A percentile compares a stretch with the other conserved stretches of the same genome.
Conservation (phyloP, 2,113 vertebrate species). For the Cyprinodon variegatus region DNA sequence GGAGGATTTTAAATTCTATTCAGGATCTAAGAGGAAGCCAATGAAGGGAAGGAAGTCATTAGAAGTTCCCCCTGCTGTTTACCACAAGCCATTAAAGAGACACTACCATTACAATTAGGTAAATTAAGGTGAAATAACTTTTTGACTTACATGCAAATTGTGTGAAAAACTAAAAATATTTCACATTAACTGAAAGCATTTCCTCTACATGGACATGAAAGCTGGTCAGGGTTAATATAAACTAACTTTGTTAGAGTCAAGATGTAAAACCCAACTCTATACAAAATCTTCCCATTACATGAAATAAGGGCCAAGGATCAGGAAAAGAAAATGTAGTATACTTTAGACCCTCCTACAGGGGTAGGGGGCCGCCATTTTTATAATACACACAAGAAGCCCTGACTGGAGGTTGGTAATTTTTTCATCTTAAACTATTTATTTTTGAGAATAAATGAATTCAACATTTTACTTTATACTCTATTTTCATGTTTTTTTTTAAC, state of each 20-base stretch:
- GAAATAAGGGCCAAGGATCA: background rate
- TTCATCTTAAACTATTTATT: no score
- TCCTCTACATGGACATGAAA: background rate
- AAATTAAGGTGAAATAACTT: background rate
- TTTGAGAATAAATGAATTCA: no score
- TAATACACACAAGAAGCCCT: no score
- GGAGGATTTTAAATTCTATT: no score
- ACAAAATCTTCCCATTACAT: no score
- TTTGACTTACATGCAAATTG: background rate
- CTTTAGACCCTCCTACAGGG: no score
- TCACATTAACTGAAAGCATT: background rate
- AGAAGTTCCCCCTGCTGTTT: background rate
- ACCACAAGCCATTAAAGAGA: background rate
- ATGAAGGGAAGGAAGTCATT: background rate
- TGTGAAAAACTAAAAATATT: background rate
- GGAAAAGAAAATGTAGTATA: background rate
- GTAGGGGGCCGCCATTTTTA: no score
- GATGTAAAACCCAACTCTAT: background rate
- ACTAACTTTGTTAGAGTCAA: background rate
- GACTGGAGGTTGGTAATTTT: no score
- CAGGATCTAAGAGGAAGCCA: background rate
- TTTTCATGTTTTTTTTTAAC: no score
- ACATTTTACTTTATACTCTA: no score
- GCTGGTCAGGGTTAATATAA: background rate
- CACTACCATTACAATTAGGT: background rate